These are phyloP conservation scores for Acleris cristana DNA, from an alignment of 2,888 invertebrate genomes.

Conservation along the genomic window DNA sequence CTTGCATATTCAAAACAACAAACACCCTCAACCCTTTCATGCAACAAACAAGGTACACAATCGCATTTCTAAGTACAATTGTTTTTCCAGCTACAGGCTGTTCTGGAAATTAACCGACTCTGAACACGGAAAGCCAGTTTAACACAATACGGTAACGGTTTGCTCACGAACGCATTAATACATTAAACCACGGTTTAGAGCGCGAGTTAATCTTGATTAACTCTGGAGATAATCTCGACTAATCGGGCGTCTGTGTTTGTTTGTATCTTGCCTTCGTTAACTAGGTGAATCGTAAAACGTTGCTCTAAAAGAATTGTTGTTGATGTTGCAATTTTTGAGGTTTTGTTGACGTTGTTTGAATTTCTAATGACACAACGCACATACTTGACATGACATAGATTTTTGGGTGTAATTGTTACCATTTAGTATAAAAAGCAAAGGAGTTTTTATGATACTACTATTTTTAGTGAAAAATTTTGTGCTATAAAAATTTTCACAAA, in stretches of 20 bases:
- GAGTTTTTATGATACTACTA: no score
- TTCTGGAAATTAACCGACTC: constrained; percentile 10
- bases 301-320: not conserved
- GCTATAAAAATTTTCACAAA: no score
- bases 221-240: constrained; percentile 65
- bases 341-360: no score
- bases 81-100: no score
- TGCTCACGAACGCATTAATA: constrained; percentile 31
- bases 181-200: constrained; percentile 46
- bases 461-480: no score
- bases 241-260: constrained; percentile 56
- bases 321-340: no score
- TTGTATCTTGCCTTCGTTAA: constrained; percentile 49
- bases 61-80: not conserved
- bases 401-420: no score
- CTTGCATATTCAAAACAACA: not conserved
- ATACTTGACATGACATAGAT: no score
- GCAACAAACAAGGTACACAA: not conserved
- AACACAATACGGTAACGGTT: constrained; percentile 22
- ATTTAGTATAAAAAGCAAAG: no score
- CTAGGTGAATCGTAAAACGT: constrained; percentile 31
- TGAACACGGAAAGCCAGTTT: constrained; percentile 13
- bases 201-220: constrained; percentile 68
- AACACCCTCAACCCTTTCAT: not conserved
- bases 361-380: no score